Evolutionary conservation across 1,140 invertebrate species (phyloP), one percentile per base, ranked within the genome.

Genomic region (Drosophila triauraria): DNA sequence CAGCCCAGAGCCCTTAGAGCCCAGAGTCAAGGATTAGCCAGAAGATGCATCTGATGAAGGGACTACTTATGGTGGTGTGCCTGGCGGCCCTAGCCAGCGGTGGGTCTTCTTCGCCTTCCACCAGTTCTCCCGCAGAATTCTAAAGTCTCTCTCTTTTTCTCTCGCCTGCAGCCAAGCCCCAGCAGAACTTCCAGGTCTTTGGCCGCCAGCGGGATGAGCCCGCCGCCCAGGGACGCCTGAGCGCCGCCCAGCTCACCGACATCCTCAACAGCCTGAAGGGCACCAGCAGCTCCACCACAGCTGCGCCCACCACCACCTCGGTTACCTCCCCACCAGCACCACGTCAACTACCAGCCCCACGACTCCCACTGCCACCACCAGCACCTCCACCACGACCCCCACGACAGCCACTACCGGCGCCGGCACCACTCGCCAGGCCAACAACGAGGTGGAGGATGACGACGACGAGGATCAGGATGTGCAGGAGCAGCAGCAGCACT

Each of bases 1-100:
- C 25, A 61, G 27, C 47, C 44, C 15, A 15, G 12, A 47, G 43
- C 43, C 51, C 32, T 9, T 15, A 15, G 51, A 54, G 17, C 17
- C 30, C 30, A 32, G 7, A 23, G 32, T 44, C 46, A 27, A 42
- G 46, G 20, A 59, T 32, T 20, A 44, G 13, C 25, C 38, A 62
- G 53, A 65, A 80, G 46, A 88, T 88, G 84, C 62, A 90, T 62
- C 51, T 81, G 74, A 20, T 84, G 35, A 90, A 64, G 60, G 70
- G 74, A 69, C 51, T 88, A 38, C 23, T 88, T 10, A 15, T 84
- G n/a, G 74, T 81, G 27, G 74, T 61, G 67, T 88, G 85, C 78
- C 71, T 91, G 75, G 85, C 68, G 57, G 75, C 54, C 46, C 20
- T 68, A 12, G 85, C 63, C 13, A 85, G 32, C 44, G 85, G 85